Conservation (phyloP, 64 coral and sea anemone species). For the Montipora cactus region DNA sequence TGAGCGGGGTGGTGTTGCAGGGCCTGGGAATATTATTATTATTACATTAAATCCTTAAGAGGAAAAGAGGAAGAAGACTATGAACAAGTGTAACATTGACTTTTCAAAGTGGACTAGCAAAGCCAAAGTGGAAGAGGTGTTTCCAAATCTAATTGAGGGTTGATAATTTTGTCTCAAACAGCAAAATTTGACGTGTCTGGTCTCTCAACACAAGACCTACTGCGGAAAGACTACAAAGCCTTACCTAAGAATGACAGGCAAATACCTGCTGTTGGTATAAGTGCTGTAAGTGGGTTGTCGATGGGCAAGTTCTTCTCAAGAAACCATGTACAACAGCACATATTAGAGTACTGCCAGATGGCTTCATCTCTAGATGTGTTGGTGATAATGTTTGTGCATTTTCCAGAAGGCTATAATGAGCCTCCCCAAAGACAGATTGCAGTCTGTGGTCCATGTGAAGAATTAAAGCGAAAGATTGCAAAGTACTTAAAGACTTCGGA, state of each 20-base stretch:
- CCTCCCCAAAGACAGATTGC: constrained; percentile 78
- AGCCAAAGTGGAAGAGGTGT: background rate
- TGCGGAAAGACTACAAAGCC: constrained; percentile 91
- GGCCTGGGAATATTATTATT: too few species aligned
- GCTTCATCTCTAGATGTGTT: constrained; percentile 41
- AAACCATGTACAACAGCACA: constrained; percentile 25
- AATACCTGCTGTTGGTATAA: constrained; percentile 58
- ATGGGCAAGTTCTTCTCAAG: constrained; percentile 61
- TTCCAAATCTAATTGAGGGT: background rate
- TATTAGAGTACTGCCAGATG: constrained; percentile 58
- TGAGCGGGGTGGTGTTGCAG: too few species aligned
- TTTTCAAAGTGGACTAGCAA: too few species aligned
- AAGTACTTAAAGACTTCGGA: constrained; percentile 15
- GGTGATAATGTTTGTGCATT: constrained; percentile 84
- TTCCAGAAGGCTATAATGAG: constrained; percentile 39
- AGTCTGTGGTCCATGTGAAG: constrained; percentile 62
- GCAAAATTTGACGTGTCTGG: constrained; percentile 83
- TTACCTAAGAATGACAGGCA: constrained; percentile 40
- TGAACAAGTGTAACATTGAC: too few species aligned
- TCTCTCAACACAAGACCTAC: constrained; percentile 70
- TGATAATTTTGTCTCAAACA: constrained; percentile 25
- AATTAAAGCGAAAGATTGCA: constrained; percentile 32
- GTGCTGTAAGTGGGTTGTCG: constrained; percentile 69
- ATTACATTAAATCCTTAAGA: too few species aligned
- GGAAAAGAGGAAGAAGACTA: too few species aligned